These are phyloP conservation scores for Pedetes capensis DNA, from an alignment of 2,113 vertebrate genomes.

Conservation along the genomic window DNA sequence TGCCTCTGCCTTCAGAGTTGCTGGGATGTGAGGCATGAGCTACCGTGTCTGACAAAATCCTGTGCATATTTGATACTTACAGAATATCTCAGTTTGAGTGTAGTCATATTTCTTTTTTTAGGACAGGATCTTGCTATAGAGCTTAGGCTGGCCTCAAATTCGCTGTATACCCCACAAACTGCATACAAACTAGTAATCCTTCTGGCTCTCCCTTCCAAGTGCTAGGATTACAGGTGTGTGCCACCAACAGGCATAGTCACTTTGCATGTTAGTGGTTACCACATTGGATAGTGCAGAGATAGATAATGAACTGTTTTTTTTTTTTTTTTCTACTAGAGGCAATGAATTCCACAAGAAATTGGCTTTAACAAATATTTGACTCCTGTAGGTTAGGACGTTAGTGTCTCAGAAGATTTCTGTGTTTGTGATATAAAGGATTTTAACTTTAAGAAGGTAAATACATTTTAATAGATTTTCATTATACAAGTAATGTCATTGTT, in stretches of 20 bases:
- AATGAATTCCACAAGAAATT: neutral
- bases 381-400: neutral
- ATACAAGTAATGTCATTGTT: neutral
- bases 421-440: neutral
- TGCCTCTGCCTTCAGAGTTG: too few relatives aligned
- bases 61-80: neutral
- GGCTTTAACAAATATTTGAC: neutral
- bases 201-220: neutral
- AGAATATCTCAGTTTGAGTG: neutral
- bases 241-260: neutral
- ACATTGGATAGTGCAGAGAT: neutral
- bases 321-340: neutral
- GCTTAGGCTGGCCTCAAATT: neutral
- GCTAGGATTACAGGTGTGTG: neutral
- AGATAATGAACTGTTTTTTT: neutral
- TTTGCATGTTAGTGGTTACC: neutral
- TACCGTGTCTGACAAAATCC: too few relatives aligned
- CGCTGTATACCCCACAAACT: neutral
- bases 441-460: slow-evolving; percentile 10
- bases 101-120: neutral
- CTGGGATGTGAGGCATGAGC: too few relatives aligned
- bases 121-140: neutral
- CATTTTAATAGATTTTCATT: slow-evolving; percentile 24
- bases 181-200: too few relatives aligned
- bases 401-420: slow-evolving; percentile 29